Evolutionary conservation across 2,888 invertebrate species (phyloP).

Genomic region (Smittia aterrima): DNA sequence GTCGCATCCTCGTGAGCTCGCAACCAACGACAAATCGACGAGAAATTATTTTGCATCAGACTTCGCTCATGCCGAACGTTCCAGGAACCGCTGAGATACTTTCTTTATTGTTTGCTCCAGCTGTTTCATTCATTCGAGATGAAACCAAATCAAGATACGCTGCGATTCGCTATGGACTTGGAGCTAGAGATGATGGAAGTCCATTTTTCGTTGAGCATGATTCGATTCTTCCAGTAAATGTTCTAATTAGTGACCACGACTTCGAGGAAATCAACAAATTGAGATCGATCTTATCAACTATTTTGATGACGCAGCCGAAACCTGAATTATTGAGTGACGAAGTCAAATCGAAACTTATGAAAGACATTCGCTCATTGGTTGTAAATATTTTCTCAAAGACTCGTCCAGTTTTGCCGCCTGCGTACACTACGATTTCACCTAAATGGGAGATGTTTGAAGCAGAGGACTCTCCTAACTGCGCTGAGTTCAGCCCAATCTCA

Average conservation of each 20-base stretch:
- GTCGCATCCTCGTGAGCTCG: constrained; percentile 60
- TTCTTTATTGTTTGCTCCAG: constrained; percentile 78
- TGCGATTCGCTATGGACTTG: constrained; percentile 75
- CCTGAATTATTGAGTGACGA: not conserved
- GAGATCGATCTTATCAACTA: not conserved
- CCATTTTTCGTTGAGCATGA: constrained; percentile 81
- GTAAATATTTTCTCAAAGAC: not conserved
- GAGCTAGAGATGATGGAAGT: constrained; percentile 57
- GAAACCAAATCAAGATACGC: constrained; percentile 62
- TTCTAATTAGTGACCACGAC: constrained; percentile 65
- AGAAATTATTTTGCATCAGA: constrained; percentile 67
- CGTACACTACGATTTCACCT: not conserved
- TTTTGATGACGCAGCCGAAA: not conserved
- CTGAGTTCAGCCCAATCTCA: no score
- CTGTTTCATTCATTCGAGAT: constrained; percentile 72
- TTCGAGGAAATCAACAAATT: constrained; percentile 57
- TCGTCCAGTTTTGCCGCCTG: not conserved
- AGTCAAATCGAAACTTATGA: not conserved
- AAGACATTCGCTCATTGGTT: no score
- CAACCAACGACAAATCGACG: constrained; percentile 59
- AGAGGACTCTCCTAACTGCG: not conserved
- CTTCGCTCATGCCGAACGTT: constrained; percentile 88
- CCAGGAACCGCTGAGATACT: constrained; percentile 78
- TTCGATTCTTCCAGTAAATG: constrained; percentile 75
- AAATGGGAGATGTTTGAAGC: not conserved